Conservation (phyloP, 2,888 invertebrate species). For the Pimpla rufipes region DNA sequence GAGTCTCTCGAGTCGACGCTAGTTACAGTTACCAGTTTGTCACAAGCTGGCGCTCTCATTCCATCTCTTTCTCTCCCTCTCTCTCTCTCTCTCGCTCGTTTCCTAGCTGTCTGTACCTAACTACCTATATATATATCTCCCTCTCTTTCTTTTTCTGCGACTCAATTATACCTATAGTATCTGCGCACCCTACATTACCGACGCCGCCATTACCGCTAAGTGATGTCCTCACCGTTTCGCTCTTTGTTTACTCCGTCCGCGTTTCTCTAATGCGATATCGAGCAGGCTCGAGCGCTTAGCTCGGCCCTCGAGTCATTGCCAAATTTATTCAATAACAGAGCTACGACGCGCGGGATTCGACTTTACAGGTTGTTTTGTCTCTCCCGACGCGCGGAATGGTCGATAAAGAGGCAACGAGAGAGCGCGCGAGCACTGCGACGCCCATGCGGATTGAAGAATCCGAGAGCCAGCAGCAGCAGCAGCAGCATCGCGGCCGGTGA, state of each 20-base stretch:
- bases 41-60: slow-evolving; percentile 50
- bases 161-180: too few relatives aligned
- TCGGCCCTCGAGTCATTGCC: too few relatives aligned
- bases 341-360: too few relatives aligned
- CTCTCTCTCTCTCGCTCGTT: neutral
- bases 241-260: too few relatives aligned
- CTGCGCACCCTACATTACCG: neutral
- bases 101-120: neutral
- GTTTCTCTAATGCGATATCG: too few relatives aligned
- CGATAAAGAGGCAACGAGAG: slow-evolving; percentile 16
- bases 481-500: slow-evolving; percentile 36
- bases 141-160: neutral
- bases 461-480: slow-evolving; percentile 17
- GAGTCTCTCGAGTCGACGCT: slow-evolving; percentile 63
- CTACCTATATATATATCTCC: neutral
- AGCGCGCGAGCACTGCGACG: slow-evolving; percentile 24
- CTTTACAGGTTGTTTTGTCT: neutral
- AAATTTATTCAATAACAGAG: too few relatives aligned
- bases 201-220: too few relatives aligned
- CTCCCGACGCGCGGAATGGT: neutral
- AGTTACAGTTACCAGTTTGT: slow-evolving; percentile 60
- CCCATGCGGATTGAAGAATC: slow-evolving; percentile 47
- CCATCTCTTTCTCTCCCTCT: neutral
- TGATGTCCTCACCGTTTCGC: too few relatives aligned
- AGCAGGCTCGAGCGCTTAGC: too few relatives aligned